Evolutionary conservation across 2,113 vertebrate genomes (phyloP).

Genomic region (Ursus arctos): DNA sequence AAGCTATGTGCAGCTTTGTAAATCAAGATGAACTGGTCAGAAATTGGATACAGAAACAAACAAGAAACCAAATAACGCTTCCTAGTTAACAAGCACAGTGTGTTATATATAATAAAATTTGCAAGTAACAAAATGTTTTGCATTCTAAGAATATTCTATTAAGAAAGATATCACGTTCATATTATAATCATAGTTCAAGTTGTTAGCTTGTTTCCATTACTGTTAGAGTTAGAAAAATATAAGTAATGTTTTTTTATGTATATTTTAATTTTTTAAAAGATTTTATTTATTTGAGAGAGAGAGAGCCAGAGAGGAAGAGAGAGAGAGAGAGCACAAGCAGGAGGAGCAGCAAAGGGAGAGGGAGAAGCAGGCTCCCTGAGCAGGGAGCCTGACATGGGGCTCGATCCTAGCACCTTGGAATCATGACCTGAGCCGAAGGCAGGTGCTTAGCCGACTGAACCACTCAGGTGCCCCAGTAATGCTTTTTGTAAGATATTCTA

Average conservation of each 20-base stretch:
- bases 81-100: conserved; percentile 46
- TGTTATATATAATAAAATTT: conserved; percentile 42
- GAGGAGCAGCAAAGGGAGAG: no score
- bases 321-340: no score
- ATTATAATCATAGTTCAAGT: conserved; percentile 31
- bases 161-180: conserved; percentile 27
- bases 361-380: no score
- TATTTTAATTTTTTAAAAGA: no score
- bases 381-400: no score
- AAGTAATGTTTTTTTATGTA: background rate
- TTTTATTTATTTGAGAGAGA: no score
- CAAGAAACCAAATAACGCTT: conserved; percentile 58
- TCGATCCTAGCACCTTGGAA: no score
- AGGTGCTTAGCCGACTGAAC: no score
- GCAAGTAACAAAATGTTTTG: conserved; percentile 9
- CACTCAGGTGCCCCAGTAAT: background rate
- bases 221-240: conserved; percentile 40
- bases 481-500: conserved; percentile 13
- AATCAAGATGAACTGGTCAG: conserved; percentile 76
- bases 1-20: conserved; percentile 68
- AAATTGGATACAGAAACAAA: conserved; percentile 66
- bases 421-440: no score
- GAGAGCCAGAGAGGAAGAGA: no score
- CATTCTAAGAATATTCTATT: conserved; percentile 48
- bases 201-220: background rate